Base-by-base conservation (phyloP, 2,113 vertebrate genomes). In the Halichoeres trimaculatus region DNA sequence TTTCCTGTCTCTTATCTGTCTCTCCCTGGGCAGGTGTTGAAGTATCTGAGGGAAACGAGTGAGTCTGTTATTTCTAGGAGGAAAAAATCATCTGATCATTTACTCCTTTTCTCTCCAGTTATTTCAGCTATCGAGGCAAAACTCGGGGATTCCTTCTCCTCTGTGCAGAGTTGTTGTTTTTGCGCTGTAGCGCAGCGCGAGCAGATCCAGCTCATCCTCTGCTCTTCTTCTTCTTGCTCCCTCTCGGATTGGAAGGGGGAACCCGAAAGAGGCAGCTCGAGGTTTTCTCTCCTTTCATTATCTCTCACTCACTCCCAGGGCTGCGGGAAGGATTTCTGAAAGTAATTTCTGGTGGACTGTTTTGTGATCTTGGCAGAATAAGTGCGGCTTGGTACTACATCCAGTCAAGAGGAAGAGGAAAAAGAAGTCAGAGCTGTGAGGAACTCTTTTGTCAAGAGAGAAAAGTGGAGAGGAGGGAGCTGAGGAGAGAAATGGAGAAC, bases 1-100 rank as follows among this genome's bases (percentile, higher is more conserved):
- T 81, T 80, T 48, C 1, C n/a, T 50, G 71, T 73, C 38, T 81
- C 51, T 69, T 69, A 62, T 80, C 82, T 66, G 58, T 72, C 65
- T 38, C 22, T 70, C 61, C 48, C 40, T 4, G 74, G 40, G 22
- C 62, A 89, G 63, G 47, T 85, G 76, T 51, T 76, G 67, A 80
- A 78, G 50, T 83, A 58, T 68, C 50, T 56, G 72, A 79, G 56
- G 72, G 58, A 16, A 40, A 40, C 19, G 23, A 59, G 36, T 11
- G 34, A 64, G 48, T 59, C 20, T 71, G 74, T 62, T 23, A 35
- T 78, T 51, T 26, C 61, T 54, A 30, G 51, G 38, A 54, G 4
- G 38, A 22, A 14, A 41, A 57, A 48, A 20, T 10, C 58, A 57
- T 74, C 51, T 76, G 13, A 38, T 66, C 36, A 24, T 41, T 26